A percentile compares a stretch with the other conserved stretches of the same genome.
Evolutionary conservation across 2,113 vertebrate genomes (phyloP).

Genomic region (Psittacula cyanocephala): DNA sequence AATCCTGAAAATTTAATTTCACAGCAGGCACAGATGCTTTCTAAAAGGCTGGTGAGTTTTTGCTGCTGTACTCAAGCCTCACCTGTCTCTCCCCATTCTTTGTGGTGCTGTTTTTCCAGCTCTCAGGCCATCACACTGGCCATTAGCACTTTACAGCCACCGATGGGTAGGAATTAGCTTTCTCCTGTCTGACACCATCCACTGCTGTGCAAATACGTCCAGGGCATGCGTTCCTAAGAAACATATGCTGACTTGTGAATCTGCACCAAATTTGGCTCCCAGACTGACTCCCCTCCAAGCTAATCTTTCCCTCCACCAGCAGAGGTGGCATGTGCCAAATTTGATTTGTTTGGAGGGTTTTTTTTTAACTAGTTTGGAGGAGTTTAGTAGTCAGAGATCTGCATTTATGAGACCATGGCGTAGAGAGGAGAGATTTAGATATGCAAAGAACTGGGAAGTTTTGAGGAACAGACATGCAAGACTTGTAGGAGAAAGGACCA

Average conservation of each 20-base stretch:
- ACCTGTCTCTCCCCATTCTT: neutral
- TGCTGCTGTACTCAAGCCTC: neutral
- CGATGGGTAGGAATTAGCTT: neutral
- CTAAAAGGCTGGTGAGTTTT: neutral
- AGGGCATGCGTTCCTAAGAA: neutral
- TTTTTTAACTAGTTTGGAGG: neutral
- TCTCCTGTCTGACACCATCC: neutral
- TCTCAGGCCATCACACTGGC: neutral
- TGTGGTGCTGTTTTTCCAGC: neutral
- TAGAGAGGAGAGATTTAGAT: neutral
- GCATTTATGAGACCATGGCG: neutral
- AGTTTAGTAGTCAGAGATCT: neutral
- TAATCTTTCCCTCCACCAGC: neutral
- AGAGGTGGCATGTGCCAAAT: neutral
- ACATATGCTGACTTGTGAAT: neutral
- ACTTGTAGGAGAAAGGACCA: neutral
- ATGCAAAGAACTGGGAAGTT: neutral
- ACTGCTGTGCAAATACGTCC: neutral
- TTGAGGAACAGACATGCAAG: neutral
- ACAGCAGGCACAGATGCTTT: conserved; percentile 17
- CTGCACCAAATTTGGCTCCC: neutral
- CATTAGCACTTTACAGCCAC: neutral
- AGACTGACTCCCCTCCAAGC: neutral
- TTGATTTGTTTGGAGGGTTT: neutral
- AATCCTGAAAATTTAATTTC: neutral